Evolutionary conservation across 1,140 invertebrate genomes (phyloP).

Genomic region (Monomorium pharaonis): DNA sequence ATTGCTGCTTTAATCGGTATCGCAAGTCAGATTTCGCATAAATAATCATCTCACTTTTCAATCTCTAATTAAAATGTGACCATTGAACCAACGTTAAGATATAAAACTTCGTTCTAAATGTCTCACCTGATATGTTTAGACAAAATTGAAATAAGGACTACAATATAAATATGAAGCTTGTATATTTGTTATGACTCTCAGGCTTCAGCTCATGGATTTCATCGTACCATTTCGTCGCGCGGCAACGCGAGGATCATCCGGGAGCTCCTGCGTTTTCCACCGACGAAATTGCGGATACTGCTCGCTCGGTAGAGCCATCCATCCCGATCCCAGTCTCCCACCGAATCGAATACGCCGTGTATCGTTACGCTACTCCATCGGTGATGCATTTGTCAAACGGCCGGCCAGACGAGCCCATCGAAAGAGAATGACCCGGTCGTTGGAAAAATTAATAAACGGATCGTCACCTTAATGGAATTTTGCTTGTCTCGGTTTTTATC

Average conservation of each 20-base stretch:
- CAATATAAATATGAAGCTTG: conserved; percentile 7
- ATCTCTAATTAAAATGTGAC: conserved; percentile 13
- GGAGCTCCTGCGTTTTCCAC: conserved; percentile 26
- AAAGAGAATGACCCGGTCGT: conserved; percentile 21
- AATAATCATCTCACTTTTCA: neutral
- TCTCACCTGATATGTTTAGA: neutral
- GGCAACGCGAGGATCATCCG: conserved; percentile 25
- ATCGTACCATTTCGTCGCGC: conserved; percentile 17
- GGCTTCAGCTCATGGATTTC: conserved; percentile 25
- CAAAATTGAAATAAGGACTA: neutral
- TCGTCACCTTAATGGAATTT: conserved; percentile 47
- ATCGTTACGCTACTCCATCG: conserved; percentile 50
- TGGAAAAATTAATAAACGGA: conserved; percentile 52
- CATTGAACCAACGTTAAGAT: neutral
- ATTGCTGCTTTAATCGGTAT: neutral
- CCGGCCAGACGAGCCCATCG: conserved; percentile 30
- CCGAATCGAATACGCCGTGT: conserved; percentile 53
- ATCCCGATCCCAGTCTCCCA: conserved; percentile 45
- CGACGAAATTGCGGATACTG: conserved; percentile 53
- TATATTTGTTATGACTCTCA: neutral
- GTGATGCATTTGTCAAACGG: conserved; percentile 62
- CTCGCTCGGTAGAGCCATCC: conserved; percentile 46
- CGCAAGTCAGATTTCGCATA: neutral
- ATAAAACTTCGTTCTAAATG: neutral
- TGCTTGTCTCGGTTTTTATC: conserved; percentile 11